Evolutionary conservation across 1,140 invertebrate genomes (phyloP), one percentile per base, ranked within the genome.

Genomic region (Brachionus koreanus): DNA sequence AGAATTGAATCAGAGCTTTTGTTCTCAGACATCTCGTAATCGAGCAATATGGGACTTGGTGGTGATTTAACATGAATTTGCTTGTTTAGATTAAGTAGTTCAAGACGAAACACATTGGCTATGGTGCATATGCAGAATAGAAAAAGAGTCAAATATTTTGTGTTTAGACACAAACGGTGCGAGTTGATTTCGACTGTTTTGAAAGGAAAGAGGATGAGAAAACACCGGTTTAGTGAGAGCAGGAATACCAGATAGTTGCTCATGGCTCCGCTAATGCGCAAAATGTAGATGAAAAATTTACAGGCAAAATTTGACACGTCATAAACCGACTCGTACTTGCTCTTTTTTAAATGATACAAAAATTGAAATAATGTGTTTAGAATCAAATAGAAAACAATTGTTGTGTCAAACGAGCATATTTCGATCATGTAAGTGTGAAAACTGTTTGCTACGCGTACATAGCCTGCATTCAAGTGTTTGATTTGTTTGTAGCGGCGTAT

Each of bases 401-500:
- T 79, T 35, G 76, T 79, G 29, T 79, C 76, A 43, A 79, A 79
- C 25, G 49, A 79, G 23, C 76, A 79, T 19, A 79, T 79, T 65
- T 79, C 76, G 39, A 79, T 79, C 76, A 79, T 61, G 49, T 79
- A 79, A 10, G 76, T 65, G 23, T 79, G 49, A 65, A 79, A 79
- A n/a, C 76, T 79, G 39, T 79, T 79, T 0, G 76, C 49, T 23
- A 79, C 16, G 1, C 49, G 46, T 0, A 65, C 49, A n/a, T 79
- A 57, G 23, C 49, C 19, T 13, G 19, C 19, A n/a, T 37, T 65
- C 23, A 79, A 61, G 49, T 65, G 49, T 43, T 65, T 57, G 7
- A 61, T 19, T 42, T 61, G 35, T 39, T 65, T 57, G 49, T 65
- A 65, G 29, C 61, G 49, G 23, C 46, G 33, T 10, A 79, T 61